Base-by-base conservation (phyloP, 2,113 vertebrate genomes). In the Otus sunia region DNA sequence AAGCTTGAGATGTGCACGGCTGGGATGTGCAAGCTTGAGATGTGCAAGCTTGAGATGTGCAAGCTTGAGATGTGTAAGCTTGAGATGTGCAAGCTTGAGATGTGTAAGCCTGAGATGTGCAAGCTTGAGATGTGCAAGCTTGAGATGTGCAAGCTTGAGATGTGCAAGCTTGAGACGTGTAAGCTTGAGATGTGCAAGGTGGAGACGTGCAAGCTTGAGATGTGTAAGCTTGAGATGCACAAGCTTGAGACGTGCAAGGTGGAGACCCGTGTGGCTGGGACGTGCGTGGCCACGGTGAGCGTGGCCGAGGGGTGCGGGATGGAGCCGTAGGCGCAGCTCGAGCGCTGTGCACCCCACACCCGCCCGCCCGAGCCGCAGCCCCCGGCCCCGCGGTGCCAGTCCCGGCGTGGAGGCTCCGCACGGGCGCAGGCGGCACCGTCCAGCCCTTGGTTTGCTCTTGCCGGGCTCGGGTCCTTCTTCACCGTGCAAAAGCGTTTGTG, bases 401-500 rank as follows among this genome's bases (percentile, higher is more conserved):
- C 69, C 88, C 25, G 2, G 23, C 4, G 0, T 2, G 52, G 52
- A 36, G 39, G 21, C 63, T 39, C 37, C 5, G 11, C n/a, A 6
- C 20, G 5, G 14, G 47, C 7, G 6, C 52, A n/a, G 34, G 5
- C 18, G 5, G 47, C 17, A 0, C 56, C 64, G 13, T 1, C 37
- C 60, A 32, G 30, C 25, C 16, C 4, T 27, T 3, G 37, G 7
- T 60, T 27, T 39, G 22, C 12, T 32, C 60, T 64, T 9, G 50
- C 26, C 5, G 39, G 50, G 20, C 56, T 34, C 11, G 5, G 20
- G 29, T 75, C 59, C 41, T 26, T 45, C 20, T 29, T 34, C 10
- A 2, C 47, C 2, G 4, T 6, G 81, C 64, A 3, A 17, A 49
- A 5, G 32, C 0, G 8, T 5, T 11, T 3, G 29, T 58, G 58